Conservation (phyloP, 2,113 vertebrate genomes). For the Takifugu bimaculatus region DNA sequence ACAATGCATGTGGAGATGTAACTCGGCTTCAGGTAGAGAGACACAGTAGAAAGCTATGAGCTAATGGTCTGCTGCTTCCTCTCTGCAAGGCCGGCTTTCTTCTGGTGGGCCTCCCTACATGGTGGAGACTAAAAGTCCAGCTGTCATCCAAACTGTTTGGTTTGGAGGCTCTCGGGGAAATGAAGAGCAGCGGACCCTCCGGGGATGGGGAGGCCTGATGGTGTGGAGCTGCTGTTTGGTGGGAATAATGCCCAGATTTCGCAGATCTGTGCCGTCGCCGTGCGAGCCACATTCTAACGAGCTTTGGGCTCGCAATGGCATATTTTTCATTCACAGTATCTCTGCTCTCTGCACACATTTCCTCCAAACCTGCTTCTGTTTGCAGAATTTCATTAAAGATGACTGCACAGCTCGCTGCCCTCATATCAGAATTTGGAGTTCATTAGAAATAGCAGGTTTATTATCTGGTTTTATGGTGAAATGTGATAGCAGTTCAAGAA, state of each 20-base stretch:
- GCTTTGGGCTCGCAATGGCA: constrained; percentile 24
- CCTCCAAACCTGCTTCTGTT: constrained; percentile 10
- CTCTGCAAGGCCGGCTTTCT: neutral
- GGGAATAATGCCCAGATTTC: constrained; percentile 41
- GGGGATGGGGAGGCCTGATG: constrained; percentile 26
- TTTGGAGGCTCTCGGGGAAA: constrained; percentile 39
- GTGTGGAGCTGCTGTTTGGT: constrained; percentile 23
- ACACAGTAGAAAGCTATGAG: constrained; percentile 11
- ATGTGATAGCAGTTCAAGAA: neutral
- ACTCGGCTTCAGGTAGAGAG: constrained; percentile 21
- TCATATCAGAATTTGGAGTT: constrained; percentile 6
- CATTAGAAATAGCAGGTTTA: constrained; percentile 16
- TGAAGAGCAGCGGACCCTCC: constrained; percentile 34
- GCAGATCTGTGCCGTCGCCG: constrained; percentile 33
- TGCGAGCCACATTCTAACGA: constrained; percentile 41
- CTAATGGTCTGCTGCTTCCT: constrained; percentile 1
- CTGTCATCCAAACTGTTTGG: constrained; percentile 60
- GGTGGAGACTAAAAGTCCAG: constrained; percentile 55
- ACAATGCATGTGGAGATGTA: neutral
- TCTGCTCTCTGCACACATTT: constrained; percentile 4
- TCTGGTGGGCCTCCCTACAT: constrained; percentile 21
- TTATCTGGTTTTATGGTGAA: constrained; percentile 19
- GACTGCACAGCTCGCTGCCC: neutral
- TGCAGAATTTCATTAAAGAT: constrained; percentile 21
- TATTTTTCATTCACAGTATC: constrained; percentile 30